These are phyloP conservation scores for Fregetta grallaria DNA, from an alignment of 2,113 vertebrate species.

Conservation along the genomic window DNA sequence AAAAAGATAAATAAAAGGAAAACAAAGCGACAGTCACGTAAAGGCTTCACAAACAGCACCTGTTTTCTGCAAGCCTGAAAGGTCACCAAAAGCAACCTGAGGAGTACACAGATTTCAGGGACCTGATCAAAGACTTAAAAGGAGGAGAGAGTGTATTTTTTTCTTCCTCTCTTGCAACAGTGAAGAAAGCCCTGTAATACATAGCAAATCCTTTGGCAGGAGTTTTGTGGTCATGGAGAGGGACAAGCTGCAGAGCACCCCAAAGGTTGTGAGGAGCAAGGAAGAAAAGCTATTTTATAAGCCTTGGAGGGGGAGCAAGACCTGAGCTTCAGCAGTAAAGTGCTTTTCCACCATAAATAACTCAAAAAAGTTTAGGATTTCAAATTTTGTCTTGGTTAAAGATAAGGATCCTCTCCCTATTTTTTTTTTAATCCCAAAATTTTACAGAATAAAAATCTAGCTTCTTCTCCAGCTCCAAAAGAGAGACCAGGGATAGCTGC, in stretches of 20 bases:
- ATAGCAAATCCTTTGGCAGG: not conserved
- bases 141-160: not conserved
- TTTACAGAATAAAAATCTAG: not conserved
- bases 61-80: conserved; percentile 2
- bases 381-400: not conserved
- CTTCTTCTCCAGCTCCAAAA: not conserved
- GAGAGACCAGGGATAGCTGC: not conserved
- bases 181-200: not conserved
- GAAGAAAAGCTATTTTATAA: not conserved
- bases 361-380: not conserved
- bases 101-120: not conserved
- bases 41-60: conserved; percentile 29
- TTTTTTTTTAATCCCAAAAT: not conserved
- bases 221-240: not conserved
- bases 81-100: conserved; percentile 6
- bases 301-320: not conserved
- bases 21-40: not conserved
- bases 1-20: not conserved
- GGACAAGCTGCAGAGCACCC: not conserved
- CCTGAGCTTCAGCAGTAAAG: not conserved
- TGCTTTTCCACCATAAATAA: not conserved
- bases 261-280: not conserved
- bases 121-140: not conserved
- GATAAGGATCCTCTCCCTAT: rapidly evolving
- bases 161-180: not conserved